Evolutionary conservation across 2,797 vertebrate genomes (phyloP).

Genomic region (Chiloscyllium punctatum): DNA sequence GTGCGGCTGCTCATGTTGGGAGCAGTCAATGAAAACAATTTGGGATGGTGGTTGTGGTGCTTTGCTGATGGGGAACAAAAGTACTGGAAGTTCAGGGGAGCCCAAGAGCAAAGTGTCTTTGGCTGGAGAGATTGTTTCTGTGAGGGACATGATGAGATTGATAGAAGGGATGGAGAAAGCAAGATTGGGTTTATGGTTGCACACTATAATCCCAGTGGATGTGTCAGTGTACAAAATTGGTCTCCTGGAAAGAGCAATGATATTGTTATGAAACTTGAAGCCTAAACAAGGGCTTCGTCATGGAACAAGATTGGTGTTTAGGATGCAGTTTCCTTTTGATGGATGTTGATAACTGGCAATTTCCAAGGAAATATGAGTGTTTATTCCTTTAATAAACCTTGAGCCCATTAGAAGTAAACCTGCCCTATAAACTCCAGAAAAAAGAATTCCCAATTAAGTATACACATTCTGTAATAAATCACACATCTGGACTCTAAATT

Average conservation of each 20-base stretch:
- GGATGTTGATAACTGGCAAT: background rate
- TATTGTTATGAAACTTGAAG: background rate
- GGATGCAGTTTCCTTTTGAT: background rate
- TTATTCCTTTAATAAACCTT: background rate
- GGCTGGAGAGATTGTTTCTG: background rate
- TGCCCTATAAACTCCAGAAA: no score
- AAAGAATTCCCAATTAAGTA: no score
- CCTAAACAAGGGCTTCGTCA: background rate
- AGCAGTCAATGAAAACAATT: background rate
- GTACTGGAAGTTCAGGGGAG: background rate
- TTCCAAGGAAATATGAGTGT: background rate
- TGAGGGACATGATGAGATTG: background rate
- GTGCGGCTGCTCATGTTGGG: background rate
- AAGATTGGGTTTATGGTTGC: background rate
- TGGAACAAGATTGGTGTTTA: background rate
- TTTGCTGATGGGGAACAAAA: background rate
- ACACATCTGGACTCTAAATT: background rate
- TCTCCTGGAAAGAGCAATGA: background rate
- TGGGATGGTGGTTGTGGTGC: background rate
- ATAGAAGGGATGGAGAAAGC: background rate
- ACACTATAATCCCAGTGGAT: background rate
- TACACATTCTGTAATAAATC: background rate
- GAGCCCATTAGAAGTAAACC: background rate
- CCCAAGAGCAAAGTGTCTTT: background rate
- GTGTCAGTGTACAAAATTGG: no score